A percentile compares a stretch with the other conserved stretches of the same genome.
Evolutionary conservation across 2,888 invertebrate species (phyloP).

Genomic region (Metellina segmentata): DNA sequence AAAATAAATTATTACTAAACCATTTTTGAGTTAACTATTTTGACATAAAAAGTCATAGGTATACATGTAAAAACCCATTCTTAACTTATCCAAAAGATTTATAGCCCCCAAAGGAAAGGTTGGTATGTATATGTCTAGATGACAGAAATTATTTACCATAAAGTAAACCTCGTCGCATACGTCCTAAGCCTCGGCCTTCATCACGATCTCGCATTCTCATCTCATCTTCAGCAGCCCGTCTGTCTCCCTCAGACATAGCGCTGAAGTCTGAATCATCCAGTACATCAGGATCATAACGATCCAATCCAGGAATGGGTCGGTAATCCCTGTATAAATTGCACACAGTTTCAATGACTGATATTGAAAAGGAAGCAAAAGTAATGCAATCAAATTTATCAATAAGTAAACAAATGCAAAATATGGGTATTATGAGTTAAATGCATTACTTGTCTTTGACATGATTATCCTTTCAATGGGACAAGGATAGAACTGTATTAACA

Average conservation of each 20-base stretch:
- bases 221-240: constrained; percentile 94
- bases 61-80: too few species aligned
- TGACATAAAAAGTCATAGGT: too few species aligned
- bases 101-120: too few species aligned
- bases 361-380: not conserved
- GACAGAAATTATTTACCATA: constrained; percentile 85
- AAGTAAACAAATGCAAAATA: not conserved
- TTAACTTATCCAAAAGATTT: too few species aligned
- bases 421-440: not conserved
- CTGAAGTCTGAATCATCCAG: constrained; percentile 92
- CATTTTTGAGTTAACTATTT: too few species aligned
- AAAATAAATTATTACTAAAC: too few species aligned
- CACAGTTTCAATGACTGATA: not conserved
- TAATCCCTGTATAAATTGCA: constrained; percentile 86
- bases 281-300: constrained; percentile 92
- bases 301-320: constrained; percentile 96
- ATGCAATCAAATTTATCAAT: not conserved
- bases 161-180: constrained; percentile 89
- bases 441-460: too few species aligned
- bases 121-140: too few species aligned
- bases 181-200: constrained; percentile 85
- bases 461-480: too few species aligned
- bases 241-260: constrained; percentile 91
- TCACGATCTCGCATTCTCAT: constrained; percentile 92
- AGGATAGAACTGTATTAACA: too few species aligned